Evolutionary conservation across 2,888 invertebrate species (phyloP).

Genomic region (Mythimna impura): DNA sequence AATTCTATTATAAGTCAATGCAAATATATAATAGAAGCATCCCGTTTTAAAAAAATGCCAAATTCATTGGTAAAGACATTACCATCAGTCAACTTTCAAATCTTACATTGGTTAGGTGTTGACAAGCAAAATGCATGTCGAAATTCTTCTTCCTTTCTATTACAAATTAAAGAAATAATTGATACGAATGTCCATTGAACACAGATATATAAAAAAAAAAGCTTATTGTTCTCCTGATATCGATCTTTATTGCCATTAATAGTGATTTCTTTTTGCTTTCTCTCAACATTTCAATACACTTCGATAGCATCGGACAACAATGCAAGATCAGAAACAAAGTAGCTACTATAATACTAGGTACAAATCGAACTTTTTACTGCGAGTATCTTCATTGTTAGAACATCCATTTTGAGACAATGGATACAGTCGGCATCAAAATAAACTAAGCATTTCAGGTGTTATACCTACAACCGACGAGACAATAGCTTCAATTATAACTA

Average conservation of each 20-base stretch:
- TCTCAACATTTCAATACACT: constrained; percentile 51
- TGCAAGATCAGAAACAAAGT: constrained; percentile 33
- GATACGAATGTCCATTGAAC: constrained; percentile 16
- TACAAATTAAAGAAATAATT: constrained; percentile 31
- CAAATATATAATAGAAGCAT: too few species aligned
- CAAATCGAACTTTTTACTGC: constrained; percentile 34
- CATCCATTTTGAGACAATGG: constrained; percentile 58
- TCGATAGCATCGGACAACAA: constrained; percentile 53
- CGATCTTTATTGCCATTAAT: constrained; percentile 45
- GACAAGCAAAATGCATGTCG: background rate
- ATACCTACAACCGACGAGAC: background rate
- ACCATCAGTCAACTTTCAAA: background rate
- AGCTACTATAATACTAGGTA: constrained; percentile 10
- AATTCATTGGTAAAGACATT: too few species aligned
- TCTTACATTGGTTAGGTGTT: background rate
- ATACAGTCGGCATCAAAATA: background rate
- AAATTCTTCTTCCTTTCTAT: constrained; percentile 13
- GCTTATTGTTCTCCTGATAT: constrained; percentile 48
- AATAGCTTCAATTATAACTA: background rate
- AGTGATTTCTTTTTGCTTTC: constrained; percentile 62
- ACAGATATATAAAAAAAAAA: constrained; percentile 17
- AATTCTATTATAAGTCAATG: too few species aligned
- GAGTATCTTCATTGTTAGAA: constrained; percentile 53
- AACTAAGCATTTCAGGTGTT: background rate
- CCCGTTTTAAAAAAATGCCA: too few species aligned